Evolutionary conservation across 2,888 invertebrate species (phyloP).

Genomic region (Anthophora plumipes): DNA sequence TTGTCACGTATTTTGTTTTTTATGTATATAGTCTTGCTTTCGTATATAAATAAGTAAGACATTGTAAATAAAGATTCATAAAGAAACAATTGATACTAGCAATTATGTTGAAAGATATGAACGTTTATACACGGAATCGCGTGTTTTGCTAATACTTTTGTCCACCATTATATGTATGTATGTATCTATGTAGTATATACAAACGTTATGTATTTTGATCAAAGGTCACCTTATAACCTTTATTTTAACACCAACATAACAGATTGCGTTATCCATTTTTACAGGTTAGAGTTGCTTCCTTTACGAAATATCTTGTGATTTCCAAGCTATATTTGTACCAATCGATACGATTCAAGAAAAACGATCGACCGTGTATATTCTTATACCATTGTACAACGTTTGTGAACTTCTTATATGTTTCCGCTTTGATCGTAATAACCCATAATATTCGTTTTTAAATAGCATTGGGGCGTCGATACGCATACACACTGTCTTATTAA

Average conservation of each 20-base stretch:
- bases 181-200: too few relatives aligned
- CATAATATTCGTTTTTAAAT: constrained; percentile 1
- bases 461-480: neutral
- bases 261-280: neutral
- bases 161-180: too few relatives aligned
- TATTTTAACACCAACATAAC: neutral
- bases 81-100: too few relatives aligned
- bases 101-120: too few relatives aligned
- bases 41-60: too few relatives aligned
- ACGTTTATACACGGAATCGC: too few relatives aligned
- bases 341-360: neutral
- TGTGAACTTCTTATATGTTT: neutral
- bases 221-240: too few relatives aligned
- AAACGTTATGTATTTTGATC: too few relatives aligned
- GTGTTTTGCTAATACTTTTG: too few relatives aligned
- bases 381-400: neutral
- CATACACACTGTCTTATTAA: constrained; percentile 1
- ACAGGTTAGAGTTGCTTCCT: neutral
- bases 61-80: too few relatives aligned
- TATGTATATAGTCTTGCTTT: too few relatives aligned
- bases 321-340: neutral
- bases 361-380: neutral
- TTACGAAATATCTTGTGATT: neutral
- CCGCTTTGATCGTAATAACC: neutral
- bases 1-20: too few relatives aligned